phyloP scores from a whole-genome alignment of 2,113 vertebrate species.

The Pteruthius melanotis region DNA sequence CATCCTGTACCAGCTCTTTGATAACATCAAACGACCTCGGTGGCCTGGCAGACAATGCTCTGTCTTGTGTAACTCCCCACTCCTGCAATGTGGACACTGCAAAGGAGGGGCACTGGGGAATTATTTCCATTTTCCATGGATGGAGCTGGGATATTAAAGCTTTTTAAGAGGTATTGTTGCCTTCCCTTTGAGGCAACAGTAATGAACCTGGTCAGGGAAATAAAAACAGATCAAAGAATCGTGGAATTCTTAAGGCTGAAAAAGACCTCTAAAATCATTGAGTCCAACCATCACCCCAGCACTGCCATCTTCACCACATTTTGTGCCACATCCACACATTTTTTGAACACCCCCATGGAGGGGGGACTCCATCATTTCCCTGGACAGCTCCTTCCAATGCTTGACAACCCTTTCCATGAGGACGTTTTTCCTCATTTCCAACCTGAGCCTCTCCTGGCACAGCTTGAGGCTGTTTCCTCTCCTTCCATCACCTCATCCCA shows the following conservation, averaged over 20 bases:
- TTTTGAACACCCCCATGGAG: not conserved
- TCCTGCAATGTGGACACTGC: not conserved
- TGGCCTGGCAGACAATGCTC: not conserved
- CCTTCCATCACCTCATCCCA: not conserved
- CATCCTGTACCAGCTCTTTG: not conserved
- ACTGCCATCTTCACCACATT: not conserved
- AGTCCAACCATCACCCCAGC: not conserved
- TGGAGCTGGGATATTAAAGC: not conserved
- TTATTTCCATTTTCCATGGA: not conserved
- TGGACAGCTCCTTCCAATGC: not conserved
- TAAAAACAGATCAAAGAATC: not conserved
- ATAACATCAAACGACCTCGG: not conserved
- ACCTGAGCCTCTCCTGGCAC: not conserved
- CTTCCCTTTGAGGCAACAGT: fast-evolving
- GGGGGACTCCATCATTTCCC: not conserved
- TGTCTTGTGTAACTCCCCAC: not conserved
- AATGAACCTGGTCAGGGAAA: not conserved
- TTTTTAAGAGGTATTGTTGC: not conserved
- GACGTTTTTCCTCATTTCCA: not conserved
- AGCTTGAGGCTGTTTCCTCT: not conserved
- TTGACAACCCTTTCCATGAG: not conserved
- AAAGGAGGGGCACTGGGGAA: not conserved
- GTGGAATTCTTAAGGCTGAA: not conserved
- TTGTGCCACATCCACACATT: not conserved
- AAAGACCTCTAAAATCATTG: not conserved